Conservation (phyloP, 2,888 invertebrate genomes). For the Sylvicola cinctus region DNA sequence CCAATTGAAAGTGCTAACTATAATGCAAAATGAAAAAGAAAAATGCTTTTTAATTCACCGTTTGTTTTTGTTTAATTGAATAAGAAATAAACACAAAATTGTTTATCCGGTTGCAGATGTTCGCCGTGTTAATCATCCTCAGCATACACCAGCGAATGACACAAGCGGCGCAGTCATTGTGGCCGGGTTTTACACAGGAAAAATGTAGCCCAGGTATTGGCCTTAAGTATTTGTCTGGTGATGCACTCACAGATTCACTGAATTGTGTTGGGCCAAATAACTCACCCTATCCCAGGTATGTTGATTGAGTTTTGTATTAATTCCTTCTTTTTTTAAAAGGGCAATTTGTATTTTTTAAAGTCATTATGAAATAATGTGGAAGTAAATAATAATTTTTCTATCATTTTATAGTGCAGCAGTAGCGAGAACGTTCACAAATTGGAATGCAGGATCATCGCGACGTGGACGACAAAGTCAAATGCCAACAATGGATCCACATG, state of each 20-base stretch:
- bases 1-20: no score
- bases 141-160: no score
- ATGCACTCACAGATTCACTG: constrained; percentile 54
- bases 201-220: constrained; percentile 39
- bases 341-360: no score
- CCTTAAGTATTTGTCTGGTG: constrained; percentile 73
- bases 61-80: no score
- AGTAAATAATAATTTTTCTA: no score
- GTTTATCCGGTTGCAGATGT: no score
- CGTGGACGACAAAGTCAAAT: constrained; percentile 40
- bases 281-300: constrained; percentile 64
- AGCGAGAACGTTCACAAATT: constrained; percentile 45
- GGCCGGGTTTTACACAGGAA: constrained; percentile 10
- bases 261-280: constrained; percentile 72
- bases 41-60: no score
- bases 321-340: neutral
- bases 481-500: constrained; percentile 47
- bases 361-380: neutral
- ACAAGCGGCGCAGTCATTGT: constrained; percentile 1
- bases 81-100: no score
- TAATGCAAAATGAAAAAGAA: no score
- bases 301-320: constrained; percentile 8
- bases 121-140: no score
- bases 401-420: constrained; percentile 46
- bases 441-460: constrained; percentile 44